Percentiles rank a stretch among this genome's conserved stretches.
Conservation (phyloP, 1,140 invertebrate species). For the Drosophila paulistorum region DNA sequence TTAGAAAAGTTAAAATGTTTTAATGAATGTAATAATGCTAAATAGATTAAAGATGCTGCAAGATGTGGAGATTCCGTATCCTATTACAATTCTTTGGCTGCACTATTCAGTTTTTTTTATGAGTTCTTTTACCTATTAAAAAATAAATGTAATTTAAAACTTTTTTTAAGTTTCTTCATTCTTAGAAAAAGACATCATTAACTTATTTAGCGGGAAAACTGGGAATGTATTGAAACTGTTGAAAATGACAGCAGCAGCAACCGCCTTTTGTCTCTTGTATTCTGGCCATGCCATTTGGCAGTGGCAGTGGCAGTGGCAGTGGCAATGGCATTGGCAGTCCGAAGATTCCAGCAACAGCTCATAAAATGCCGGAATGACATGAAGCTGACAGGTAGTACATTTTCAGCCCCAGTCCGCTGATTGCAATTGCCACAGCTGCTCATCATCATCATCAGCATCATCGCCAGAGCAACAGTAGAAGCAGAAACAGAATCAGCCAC, state of each 20-base stretch:
- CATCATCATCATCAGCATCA: conserved; percentile 42
- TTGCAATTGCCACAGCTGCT: conserved; percentile 66
- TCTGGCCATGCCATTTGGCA: conserved; percentile 36
- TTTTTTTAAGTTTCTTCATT: too few relatives aligned
- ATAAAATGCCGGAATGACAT: conserved; percentile 76
- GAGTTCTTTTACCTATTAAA: too few relatives aligned
- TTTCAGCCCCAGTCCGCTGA: conserved; percentile 61
- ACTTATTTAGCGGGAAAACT: neutral
- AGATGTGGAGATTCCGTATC: too few relatives aligned
- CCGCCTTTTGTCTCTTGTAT: conserved; percentile 15
- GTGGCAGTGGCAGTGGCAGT: conserved; percentile 33
- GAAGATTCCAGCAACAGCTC: conserved; percentile 54
- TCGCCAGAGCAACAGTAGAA: neutral
- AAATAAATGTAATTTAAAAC: too few relatives aligned
- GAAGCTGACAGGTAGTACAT: conserved; percentile 77
- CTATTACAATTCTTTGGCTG: too few relatives aligned
- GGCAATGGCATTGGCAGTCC: conserved; percentile 15
- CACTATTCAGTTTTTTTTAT: too few relatives aligned
- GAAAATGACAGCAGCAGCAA: conserved; percentile 13
- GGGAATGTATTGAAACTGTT: neutral
- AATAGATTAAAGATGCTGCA: too few relatives aligned
- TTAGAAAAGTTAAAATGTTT: too few relatives aligned
- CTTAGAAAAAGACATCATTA: neutral
- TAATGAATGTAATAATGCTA: too few relatives aligned
- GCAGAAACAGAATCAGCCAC: neutral